phyloP scores from a whole-genome alignment of 2,113 vertebrate genomes.

The Hiodon alosoides region DNA sequence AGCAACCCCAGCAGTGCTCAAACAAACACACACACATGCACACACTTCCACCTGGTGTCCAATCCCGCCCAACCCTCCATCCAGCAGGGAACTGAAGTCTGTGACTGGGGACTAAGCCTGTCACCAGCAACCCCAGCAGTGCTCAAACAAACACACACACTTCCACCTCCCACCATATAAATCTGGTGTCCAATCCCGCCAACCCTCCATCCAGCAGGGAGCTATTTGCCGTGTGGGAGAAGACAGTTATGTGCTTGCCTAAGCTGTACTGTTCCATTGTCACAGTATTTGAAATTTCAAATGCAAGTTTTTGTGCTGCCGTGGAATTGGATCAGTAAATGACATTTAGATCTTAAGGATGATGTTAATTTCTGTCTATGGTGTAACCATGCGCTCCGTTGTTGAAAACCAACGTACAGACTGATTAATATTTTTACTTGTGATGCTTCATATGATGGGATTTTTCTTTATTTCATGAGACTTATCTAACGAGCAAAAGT shows the following conservation, averaged over 20 bases:
- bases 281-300: too few species aligned
- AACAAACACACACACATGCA: too few species aligned
- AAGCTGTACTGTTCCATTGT: background rate
- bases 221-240: background rate
- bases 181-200: background rate
- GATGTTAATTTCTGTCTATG: too few species aligned
- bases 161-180: background rate
- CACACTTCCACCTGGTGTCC: too few species aligned
- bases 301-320: too few species aligned
- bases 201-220: background rate
- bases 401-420: background rate
- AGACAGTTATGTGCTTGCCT: background rate
- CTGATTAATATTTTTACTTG: background rate
- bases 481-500: slow-evolving; percentile 14
- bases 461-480: slow-evolving; percentile 22
- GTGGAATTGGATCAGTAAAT: too few species aligned
- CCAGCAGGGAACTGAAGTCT: background rate
- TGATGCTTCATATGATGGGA: slow-evolving; percentile 38
- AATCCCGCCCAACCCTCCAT: too few species aligned
- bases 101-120: background rate
- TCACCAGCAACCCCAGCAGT: background rate
- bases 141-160: too few species aligned
- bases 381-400: too few species aligned
- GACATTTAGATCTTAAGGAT: too few species aligned
- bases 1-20: background rate